Evolutionary conservation across 53 echinoderm and acorn worm species (phyloP), one percentile per base, ranked within the genome.

Genomic region (Holothuria scabra): DNA sequence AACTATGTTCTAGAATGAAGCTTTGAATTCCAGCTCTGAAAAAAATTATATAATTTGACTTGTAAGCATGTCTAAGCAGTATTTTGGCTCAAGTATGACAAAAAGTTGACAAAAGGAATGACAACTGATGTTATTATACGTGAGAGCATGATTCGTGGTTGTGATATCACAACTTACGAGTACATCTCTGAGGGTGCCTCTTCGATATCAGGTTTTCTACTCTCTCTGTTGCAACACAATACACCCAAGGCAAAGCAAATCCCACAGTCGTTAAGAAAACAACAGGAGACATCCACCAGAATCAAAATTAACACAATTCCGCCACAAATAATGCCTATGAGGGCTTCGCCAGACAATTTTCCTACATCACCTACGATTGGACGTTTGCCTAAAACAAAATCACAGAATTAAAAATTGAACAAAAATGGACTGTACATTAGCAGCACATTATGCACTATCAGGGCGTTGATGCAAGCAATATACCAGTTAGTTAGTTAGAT

Each of bases 191-290:
- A 14, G 14, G 52, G 52, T 16, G 1, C 52, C 2, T 3, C 52
- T 52, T 52, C 52, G 12, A 81, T 64, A 20, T 81, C 82, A 24
- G 82, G 82, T 64, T 81, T 81, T 4, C 62, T 72, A 6, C 89
- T 56, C 63, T 80, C 21, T 56, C 86, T 86, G 74, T 91, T 91
- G 84, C 91, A 93, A 59, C 85, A 84, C 61, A 88, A 57, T 14
- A 89, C 94, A 24, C 94, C 88, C 35, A 91, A 23, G 30, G 89
- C 85, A 79, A 89, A 88, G 31, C 84, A 56, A 26, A 93, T 59
- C 22, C 94, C 94, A 32, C 94, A 93, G 81, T 58, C 75, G 46
- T 93, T 93, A 78, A 89, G 86, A 63, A 67, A 91, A 67, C 84
- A 93, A 69, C 94, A 93, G 19, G 84, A 55, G 58, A 86, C 30